Evolutionary conservation across 2,888 invertebrate genomes (phyloP), one percentile per base, ranked within the genome.

Genomic region (Polyploca ridens): DNA sequence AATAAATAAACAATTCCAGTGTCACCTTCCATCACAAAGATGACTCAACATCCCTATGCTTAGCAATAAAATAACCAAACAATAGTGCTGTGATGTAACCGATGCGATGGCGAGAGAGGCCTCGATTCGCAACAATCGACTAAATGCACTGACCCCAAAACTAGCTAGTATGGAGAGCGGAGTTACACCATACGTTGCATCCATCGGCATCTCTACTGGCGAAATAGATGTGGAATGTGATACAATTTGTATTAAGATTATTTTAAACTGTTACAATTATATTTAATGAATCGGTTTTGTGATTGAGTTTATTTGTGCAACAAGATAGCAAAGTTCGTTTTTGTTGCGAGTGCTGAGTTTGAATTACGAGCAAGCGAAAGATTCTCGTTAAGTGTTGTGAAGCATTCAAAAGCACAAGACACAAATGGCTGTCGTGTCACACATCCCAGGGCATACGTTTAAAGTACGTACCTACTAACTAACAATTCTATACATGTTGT

Each of bases 71-170:
- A 16, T n/a, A n/a, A n/a, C 6, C 11, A 16, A 60, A 61, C 61
- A 61, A 61, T 61, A 33, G 61, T 16, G 6, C n/a, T 11, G 60
- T 61, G 61, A 61, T 14, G 61, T 14, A 61, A 61, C 61, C 10
- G 41, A 27, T 54, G 41, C 10, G 41, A 27, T 54, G 41, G 41
- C 61, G 33, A 19, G 44, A 16, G 60, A 61, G 16, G 33, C 41
- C 35, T 33, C 58, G 57, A 54, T 35, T 54, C 62, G 46, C 63
- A 46, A 65, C 63, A 65, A 62, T 63, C 62, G 59, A 62, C 62
- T 62, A 65, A 58, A 63, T 63, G 63, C 65, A 66, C 57, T 54
- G 64, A 60, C 65, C 65, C 60, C 59, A 59, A 65, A 65, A 62
- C 65, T 19, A 27, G n/a, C 59, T n/a, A 62, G 62, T 46, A 49